phyloP scores from a whole-genome alignment of 2,888 invertebrate species.

The Chrysolina oricalcia region DNA sequence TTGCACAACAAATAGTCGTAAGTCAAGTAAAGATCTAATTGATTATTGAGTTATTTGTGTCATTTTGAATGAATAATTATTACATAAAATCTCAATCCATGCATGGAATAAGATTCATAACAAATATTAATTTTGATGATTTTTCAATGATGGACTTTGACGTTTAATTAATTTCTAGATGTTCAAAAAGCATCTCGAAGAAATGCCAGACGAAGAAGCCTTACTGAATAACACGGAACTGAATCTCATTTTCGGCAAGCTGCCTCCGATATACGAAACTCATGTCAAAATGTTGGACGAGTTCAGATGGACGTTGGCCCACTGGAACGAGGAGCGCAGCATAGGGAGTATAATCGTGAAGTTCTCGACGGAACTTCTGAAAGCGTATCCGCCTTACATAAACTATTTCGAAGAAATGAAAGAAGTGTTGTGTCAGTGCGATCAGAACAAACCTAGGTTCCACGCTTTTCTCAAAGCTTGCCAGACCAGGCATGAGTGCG shows the following conservation, averaged over 20 bases:
- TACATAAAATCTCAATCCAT: no score
- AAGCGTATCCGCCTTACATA: conserved; percentile 97
- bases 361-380: conserved; percentile 90
- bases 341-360: conserved; percentile 86
- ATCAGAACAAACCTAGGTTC: conserved; percentile 94
- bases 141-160: not conserved
- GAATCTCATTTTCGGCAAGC: conserved; percentile 95
- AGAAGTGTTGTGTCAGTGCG: conserved; percentile 92
- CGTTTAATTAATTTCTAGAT: conserved; percentile 75
- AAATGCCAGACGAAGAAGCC: conserved; percentile 86
- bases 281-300: conserved; percentile 87
- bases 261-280: conserved; percentile 94
- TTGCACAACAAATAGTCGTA: no score
- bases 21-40: no score
- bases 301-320: conserved; percentile 78
- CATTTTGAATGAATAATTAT: no score
- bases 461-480: conserved; percentile 98
- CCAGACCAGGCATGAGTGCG: conserved; percentile 95
- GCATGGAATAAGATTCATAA: conserved; percentile 29
- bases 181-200: conserved; percentile 94
- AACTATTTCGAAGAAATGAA: conserved; percentile 99
- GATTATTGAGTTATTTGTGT: no score
- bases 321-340: conserved; percentile 88
- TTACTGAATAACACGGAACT: conserved; percentile 92
- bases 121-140: not conserved